phyloP scores from a whole-genome alignment of 2,797 vertebrate genomes.

The Phalanger gymnotis region DNA sequence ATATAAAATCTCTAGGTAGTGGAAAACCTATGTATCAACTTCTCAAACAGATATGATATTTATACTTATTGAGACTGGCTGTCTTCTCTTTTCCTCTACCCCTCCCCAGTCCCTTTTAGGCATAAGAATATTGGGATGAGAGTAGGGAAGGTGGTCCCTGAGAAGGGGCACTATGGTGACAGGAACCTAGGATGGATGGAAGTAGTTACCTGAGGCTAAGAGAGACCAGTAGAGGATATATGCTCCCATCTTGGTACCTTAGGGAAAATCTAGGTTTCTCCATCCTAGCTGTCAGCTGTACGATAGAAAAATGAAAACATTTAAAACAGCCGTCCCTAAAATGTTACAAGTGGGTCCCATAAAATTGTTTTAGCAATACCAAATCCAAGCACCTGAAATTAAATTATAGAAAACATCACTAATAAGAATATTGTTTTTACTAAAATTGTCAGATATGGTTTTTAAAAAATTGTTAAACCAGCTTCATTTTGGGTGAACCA shows the following conservation, averaged over 20 bases:
- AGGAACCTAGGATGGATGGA: neutral
- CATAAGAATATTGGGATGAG: neutral
- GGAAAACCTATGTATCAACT: neutral
- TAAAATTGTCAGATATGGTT: constrained; percentile 15
- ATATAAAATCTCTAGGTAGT: neutral
- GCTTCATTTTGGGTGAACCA: neutral
- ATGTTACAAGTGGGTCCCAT: neutral
- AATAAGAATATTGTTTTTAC: constrained; percentile 20
- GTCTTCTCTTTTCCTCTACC: neutral
- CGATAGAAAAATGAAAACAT: neutral
- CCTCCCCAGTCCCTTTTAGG: neutral
- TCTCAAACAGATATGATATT: neutral
- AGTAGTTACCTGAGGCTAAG: neutral
- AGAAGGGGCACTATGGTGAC: neutral
- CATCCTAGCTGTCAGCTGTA: neutral
- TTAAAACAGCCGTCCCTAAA: neutral
- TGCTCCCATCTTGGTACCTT: neutral
- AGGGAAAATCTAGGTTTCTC: neutral
- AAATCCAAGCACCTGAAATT: constrained; percentile 19
- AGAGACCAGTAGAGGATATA: neutral
- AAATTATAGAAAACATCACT: constrained; percentile 17
- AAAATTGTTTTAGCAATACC: neutral
- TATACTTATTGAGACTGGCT: neutral
- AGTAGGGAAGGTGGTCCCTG: neutral
- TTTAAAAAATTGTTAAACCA: constrained; percentile 1